A percentile compares a stretch with the other conserved stretches of the same genome.
These are phyloP conservation scores for Gymnorhina tibicen DNA, from an alignment of 2,113 vertebrate genomes.

Conservation along the genomic window DNA sequence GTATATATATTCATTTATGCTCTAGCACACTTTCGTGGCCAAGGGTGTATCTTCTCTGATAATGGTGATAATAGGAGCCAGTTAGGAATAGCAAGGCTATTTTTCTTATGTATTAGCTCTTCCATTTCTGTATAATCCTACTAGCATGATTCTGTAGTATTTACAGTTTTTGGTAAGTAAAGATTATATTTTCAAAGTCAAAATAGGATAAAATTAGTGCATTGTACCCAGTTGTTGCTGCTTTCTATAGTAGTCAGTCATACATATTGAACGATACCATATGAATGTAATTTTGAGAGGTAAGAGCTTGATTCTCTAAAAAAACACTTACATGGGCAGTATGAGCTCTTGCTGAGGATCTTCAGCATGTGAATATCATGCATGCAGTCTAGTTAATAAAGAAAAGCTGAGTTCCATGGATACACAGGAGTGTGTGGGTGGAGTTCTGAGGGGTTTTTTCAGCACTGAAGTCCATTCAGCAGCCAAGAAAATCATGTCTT, in stretches of 20 bases:
- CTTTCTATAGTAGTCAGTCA: constrained; percentile 69
- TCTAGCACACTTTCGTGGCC: constrained; percentile 51
- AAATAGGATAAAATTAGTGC: constrained; percentile 77
- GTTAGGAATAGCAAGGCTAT: constrained; percentile 67
- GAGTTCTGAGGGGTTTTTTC: constrained; percentile 1
- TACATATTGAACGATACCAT: constrained; percentile 74
- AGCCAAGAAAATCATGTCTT: neutral
- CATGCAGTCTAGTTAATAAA: constrained; percentile 50
- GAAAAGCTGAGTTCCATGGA: constrained; percentile 35
- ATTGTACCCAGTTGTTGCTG: constrained; percentile 63
- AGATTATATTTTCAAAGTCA: constrained; percentile 77
- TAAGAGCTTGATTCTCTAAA: constrained; percentile 72
- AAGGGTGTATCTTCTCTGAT: constrained; percentile 67
- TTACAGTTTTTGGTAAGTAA: constrained; percentile 75
- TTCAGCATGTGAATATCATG: constrained; percentile 61
- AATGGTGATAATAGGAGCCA: constrained; percentile 68
- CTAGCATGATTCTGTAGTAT: constrained; percentile 73
- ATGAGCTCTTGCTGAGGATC: constrained; percentile 63
- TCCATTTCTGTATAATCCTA: constrained; percentile 74
- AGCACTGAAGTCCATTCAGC: neutral
- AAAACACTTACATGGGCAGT: constrained; percentile 67
- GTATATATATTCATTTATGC: constrained; percentile 14
- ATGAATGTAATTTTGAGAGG: constrained; percentile 72
- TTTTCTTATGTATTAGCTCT: constrained; percentile 72
- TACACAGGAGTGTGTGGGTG: neutral